These are phyloP conservation scores for Hypocryptadius cinnamomeus DNA, from an alignment of 2,113 vertebrate genomes.

Conservation along the genomic window DNA sequence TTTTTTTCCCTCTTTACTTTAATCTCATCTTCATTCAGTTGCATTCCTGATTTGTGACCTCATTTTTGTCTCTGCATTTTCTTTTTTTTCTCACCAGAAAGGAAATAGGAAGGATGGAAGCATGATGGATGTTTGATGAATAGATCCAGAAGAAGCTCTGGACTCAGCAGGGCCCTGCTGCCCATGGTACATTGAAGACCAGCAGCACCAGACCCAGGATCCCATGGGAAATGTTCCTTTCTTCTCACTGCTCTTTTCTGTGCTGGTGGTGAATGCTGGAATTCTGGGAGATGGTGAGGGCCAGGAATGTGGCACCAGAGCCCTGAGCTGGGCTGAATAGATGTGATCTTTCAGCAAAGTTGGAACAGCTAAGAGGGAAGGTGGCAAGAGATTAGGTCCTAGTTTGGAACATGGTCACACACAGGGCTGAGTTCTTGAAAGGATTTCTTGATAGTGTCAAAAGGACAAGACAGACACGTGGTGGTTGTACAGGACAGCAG, in stretches of 20 bases:
- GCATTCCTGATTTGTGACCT: background rate
- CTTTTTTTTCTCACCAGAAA: background rate
- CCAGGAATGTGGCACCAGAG: background rate
- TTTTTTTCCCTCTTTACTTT: background rate
- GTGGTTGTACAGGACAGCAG: background rate
- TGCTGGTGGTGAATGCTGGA: background rate
- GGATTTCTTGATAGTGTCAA: background rate
- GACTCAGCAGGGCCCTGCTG: background rate
- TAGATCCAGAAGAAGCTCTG: background rate
- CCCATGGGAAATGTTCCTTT: background rate
- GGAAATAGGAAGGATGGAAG: background rate
- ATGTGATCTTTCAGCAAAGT: background rate
- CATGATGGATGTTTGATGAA: background rate
- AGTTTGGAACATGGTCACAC: background rate
- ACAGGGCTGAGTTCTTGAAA: background rate
- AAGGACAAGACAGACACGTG: background rate
- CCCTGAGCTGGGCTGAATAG: fast-evolving
- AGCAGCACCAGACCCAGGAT: background rate
- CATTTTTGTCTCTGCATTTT: background rate
- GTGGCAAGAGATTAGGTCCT: background rate
- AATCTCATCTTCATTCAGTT: background rate
- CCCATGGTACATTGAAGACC: background rate
- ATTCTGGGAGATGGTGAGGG: background rate
- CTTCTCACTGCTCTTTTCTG: background rate
- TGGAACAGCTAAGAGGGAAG: background rate